Conservation (phyloP, 1,140 invertebrate species). For the Tribolium castaneum region DNA sequence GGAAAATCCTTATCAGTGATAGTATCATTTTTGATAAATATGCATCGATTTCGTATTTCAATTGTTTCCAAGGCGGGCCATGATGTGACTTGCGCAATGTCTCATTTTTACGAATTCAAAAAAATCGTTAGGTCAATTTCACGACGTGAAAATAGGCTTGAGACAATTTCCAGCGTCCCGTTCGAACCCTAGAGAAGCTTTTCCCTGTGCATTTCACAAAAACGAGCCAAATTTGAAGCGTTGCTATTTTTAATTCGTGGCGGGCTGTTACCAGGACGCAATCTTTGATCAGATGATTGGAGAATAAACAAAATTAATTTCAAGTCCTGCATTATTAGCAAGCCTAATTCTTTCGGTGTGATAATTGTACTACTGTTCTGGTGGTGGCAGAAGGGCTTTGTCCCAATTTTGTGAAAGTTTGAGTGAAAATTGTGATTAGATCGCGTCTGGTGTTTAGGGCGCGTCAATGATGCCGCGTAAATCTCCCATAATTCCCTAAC, state of each 20-base stretch:
- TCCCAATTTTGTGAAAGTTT: neutral
- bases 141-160: neutral
- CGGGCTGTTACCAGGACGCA: neutral
- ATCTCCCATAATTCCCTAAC: conserved; percentile 58
- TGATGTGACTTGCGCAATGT: conserved; percentile 30
- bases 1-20: neutral
- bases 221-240: neutral
- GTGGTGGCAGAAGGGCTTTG: neutral
- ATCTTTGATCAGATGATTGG: neutral
- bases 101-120: conserved; percentile 9
- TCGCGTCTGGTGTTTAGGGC: neutral
- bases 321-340: too few species aligned
- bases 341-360: too few species aligned
- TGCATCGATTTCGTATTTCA: conserved; percentile 41
- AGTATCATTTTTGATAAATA: conserved; percentile 21
- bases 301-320: neutral
- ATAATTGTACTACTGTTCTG: neutral
- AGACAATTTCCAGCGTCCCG: neutral
- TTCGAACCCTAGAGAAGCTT: neutral
- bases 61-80: conserved; percentile 35
- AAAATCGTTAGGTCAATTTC: conserved; percentile 19
- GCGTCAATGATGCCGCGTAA: conserved; percentile 38
- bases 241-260: conserved; percentile 18
- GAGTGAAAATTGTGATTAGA: neutral
- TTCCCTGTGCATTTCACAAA: neutral